Evolutionary conservation across 2,797 vertebrate genomes (phyloP).

Genomic region (Okamejei kenojei): DNA sequence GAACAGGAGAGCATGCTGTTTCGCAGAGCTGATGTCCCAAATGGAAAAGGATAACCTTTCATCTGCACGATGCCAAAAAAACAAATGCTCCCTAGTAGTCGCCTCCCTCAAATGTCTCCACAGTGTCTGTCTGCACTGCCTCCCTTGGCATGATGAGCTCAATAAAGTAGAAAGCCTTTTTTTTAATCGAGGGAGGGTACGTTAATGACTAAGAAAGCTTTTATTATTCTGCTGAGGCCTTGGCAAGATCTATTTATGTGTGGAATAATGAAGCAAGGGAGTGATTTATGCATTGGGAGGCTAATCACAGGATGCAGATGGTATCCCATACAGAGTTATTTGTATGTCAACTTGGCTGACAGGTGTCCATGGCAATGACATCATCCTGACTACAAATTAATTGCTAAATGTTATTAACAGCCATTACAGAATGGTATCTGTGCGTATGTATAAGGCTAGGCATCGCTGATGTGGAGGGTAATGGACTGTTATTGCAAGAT

Average conservation of each 20-base stretch:
- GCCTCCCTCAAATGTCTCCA: not conserved
- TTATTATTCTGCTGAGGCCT: constrained; percentile 19
- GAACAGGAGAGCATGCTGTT: not conserved
- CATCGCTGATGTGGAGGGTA: not conserved
- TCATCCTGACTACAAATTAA: not conserved
- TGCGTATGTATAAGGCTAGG: not conserved
- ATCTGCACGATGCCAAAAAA: not conserved
- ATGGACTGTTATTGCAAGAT: not conserved
- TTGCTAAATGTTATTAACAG: not conserved
- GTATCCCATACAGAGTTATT: not conserved
- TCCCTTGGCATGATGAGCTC: not conserved
- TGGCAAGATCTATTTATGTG: not conserved
- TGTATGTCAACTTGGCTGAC: not conserved
- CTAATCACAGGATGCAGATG: constrained; percentile 29
- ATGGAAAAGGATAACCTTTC: not conserved
- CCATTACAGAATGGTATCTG: not conserved
- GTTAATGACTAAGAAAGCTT: constrained; percentile 6
- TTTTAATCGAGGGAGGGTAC: constrained; percentile 11
- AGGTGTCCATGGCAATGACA: constrained; percentile 1
- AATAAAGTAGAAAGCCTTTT: not conserved
- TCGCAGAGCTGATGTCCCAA: not conserved
- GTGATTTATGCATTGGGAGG: constrained; percentile 14
- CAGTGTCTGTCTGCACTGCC: not conserved
- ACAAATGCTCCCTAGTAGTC: not conserved
- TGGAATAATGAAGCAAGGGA: not conserved